These are phyloP conservation scores for Gephyroberyx darwinii DNA, from an alignment of 2,797 vertebrate genomes.

Conservation along the genomic window DNA sequence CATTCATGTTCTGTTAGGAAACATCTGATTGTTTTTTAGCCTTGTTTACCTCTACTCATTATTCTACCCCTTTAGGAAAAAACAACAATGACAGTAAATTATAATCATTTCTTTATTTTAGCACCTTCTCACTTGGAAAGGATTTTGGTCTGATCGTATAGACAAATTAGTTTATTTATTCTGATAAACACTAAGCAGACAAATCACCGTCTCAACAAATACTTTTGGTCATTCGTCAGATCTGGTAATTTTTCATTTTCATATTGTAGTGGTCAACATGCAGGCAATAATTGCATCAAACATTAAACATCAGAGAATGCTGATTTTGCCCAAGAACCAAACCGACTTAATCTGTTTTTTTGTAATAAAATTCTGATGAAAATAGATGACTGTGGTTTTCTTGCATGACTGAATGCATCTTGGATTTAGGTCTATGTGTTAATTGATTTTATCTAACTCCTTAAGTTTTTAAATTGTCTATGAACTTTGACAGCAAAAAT, in stretches of 20 bases:
- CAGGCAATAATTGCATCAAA: conserved; percentile 66
- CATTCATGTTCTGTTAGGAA: not conserved
- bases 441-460: conserved; percentile 27
- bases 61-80: not conserved
- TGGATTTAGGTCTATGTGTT: conserved; percentile 25
- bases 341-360: conserved; percentile 31
- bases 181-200: conserved; percentile 53
- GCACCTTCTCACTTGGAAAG: conserved; percentile 53
- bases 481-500: conserved; percentile 40
- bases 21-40: not conserved
- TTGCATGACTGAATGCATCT: conserved; percentile 32
- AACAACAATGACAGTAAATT: conserved; percentile 54
- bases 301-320: conserved; percentile 55
- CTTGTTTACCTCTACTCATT: not conserved
- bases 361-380: conserved; percentile 24
- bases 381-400: not conserved
- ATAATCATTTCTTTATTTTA: conserved; percentile 72
- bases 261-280: conserved; percentile 63
- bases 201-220: conserved; percentile 64
- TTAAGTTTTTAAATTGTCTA: conserved; percentile 17
- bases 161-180: conserved; percentile 50
- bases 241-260: conserved; percentile 63
- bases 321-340: conserved; percentile 47
- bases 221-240: conserved; percentile 75
- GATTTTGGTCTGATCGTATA: conserved; percentile 68